A percentile compares a stretch with the other conserved stretches of the same genome.
Evolutionary conservation across 2,797 vertebrate genomes (phyloP).

Genomic region (Acanthurus leucopareius): DNA sequence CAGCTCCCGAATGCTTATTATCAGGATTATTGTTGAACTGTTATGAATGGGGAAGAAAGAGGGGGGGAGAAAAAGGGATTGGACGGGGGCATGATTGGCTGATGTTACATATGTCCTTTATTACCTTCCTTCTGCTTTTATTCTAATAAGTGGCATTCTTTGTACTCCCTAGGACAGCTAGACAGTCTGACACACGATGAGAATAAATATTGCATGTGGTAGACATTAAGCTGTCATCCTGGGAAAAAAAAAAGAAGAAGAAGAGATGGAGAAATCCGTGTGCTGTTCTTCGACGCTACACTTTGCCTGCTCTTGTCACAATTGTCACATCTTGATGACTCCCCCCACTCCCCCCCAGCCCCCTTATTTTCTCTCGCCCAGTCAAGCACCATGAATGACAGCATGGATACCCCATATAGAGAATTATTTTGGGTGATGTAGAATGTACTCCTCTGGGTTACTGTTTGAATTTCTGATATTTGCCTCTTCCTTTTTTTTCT

Average conservation of each 20-base stretch:
- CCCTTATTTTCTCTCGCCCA: slow-evolving; percentile 80
- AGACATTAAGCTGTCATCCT: slow-evolving; percentile 99
- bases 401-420: slow-evolving; percentile 82
- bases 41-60: slow-evolving; percentile 87
- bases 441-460: slow-evolving; percentile 71
- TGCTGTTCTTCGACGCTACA: slow-evolving; percentile 93
- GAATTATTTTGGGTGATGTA: slow-evolving; percentile 84
- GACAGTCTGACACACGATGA: slow-evolving; percentile 99
- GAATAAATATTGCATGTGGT: slow-evolving; percentile 99
- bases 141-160: slow-evolving; percentile 99
- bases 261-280: slow-evolving; percentile 96
- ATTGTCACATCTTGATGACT: slow-evolving; percentile 99
- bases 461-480: slow-evolving; percentile 72
- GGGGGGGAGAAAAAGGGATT: slow-evolving; percentile 80
- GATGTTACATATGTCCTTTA: slow-evolving; percentile 99
- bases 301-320: slow-evolving; percentile 98
- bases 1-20: slow-evolving; percentile 95
- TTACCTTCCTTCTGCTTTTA: slow-evolving; percentile 99
- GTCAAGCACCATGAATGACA: slow-evolving; percentile 85
- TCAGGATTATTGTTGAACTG: slow-evolving; percentile 96
- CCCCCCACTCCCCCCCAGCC: slow-evolving; percentile 72
- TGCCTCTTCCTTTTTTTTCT: slow-evolving; percentile 25
- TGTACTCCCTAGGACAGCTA: slow-evolving; percentile 98
- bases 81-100: slow-evolving; percentile 94
- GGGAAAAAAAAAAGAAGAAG: slow-evolving; percentile 73